Conservation (phyloP, 1,140 invertebrate species). For the Leptinotarsa texana region DNA sequence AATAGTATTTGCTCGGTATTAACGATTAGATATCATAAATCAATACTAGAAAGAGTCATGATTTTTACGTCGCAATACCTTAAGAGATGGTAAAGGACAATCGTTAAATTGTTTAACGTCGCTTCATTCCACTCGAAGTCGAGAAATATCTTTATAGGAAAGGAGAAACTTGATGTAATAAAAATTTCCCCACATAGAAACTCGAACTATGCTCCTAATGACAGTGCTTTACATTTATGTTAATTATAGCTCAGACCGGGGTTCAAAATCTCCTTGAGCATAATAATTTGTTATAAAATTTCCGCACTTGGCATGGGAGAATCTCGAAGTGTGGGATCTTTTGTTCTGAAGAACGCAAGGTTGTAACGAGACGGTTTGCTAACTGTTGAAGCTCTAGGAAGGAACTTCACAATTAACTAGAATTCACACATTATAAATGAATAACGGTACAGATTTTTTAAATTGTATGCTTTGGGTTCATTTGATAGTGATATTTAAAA, state of each 20-base stretch:
- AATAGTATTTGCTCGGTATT: too few species aligned
- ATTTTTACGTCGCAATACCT: background rate
- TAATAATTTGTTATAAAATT: conserved; percentile 39
- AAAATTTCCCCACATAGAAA: conserved; percentile 8
- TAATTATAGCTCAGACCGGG: conserved; percentile 15
- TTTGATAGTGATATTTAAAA: conserved; percentile 1
- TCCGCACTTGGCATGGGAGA: conserved; percentile 41
- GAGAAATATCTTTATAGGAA: background rate
- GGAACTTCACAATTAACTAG: conserved; percentile 37
- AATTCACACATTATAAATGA: conserved; percentile 41
- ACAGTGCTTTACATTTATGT: conserved; percentile 11
- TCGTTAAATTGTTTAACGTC: background rate
- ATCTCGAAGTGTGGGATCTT: conserved; percentile 38
- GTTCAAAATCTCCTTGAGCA: conserved; percentile 41
- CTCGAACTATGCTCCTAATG: background rate
- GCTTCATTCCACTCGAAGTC: background rate
- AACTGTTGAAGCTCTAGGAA: conserved; percentile 38
- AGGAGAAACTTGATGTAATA: conserved; percentile 7
- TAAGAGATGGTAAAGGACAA: background rate
- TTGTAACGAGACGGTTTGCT: conserved; percentile 25
- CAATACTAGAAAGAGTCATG: background rate
- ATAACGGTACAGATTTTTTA: conserved; percentile 33
- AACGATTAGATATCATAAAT: background rate
- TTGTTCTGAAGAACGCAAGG: conserved; percentile 39
- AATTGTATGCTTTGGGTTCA: conserved; percentile 1